Conservation (phyloP, 1,140 invertebrate genomes). For the Diorhabda carinulata region DNA sequence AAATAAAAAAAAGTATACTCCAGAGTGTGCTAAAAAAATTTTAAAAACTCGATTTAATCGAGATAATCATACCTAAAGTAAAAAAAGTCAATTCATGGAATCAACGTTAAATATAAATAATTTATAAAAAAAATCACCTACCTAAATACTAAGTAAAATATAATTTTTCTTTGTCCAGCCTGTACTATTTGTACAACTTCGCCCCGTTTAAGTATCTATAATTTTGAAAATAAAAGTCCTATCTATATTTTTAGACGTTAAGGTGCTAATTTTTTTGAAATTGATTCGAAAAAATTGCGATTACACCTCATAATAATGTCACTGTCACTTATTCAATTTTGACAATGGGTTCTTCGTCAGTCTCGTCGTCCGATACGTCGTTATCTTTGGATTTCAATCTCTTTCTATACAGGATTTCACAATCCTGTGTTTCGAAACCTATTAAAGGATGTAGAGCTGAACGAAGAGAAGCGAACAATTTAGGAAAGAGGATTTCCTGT, state of each 20-base stretch:
- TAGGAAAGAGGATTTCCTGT: slow-evolving; percentile 73
- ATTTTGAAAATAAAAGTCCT: background rate
- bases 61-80: too few species aligned
- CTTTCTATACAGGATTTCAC: slow-evolving; percentile 43
- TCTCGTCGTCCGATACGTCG: slow-evolving; percentile 34
- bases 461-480: slow-evolving; percentile 64
- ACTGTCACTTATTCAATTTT: background rate
- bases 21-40: too few species aligned
- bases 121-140: too few species aligned
- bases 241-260: too few species aligned
- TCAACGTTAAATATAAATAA: too few species aligned
- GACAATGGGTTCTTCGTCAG: slow-evolving; percentile 39
- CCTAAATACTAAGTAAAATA: background rate
- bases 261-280: too few species aligned
- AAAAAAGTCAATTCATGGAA: too few species aligned
- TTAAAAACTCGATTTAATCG: too few species aligned
- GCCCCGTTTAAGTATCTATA: background rate
- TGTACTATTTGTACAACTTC: background rate
- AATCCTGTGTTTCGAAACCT: slow-evolving; percentile 52
- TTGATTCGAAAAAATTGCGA: background rate
- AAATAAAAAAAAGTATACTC: too few species aligned
- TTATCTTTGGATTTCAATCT: slow-evolving; percentile 29
- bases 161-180: background rate
- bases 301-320: background rate
- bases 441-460: slow-evolving; percentile 69